Evolutionary conservation across 2,888 invertebrate genomes (phyloP).

Genomic region (Hydrotaea diabolus): DNA sequence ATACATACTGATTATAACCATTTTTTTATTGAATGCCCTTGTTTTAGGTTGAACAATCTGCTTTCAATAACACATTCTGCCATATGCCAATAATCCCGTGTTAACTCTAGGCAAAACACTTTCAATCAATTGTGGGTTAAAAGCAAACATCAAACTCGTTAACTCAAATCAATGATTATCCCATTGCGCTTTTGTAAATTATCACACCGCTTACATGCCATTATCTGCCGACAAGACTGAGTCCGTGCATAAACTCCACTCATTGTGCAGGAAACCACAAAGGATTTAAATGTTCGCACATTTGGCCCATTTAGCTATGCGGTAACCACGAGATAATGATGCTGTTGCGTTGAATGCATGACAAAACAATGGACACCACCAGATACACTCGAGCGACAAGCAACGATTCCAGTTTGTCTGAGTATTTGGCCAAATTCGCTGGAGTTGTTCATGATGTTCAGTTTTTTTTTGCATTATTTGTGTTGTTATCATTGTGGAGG

Average conservation of each 20-base stretch:
- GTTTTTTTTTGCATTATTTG: too few relatives aligned
- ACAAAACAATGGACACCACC: background rate
- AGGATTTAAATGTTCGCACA: constrained; percentile 12
- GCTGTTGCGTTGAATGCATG: background rate
- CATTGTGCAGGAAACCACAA: background rate
- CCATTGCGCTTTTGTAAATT: background rate
- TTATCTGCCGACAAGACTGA: background rate
- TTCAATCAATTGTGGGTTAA: too few relatives aligned
- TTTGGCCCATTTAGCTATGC: background rate
- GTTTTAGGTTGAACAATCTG: too few relatives aligned
- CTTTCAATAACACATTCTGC: too few relatives aligned
- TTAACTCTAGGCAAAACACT: too few relatives aligned
- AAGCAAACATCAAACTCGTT: too few relatives aligned
- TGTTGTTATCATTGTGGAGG: background rate
- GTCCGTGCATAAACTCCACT: background rate
- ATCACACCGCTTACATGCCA: background rate
- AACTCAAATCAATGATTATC: background rate
- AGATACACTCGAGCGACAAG: background rate
- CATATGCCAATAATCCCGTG: too few relatives aligned
- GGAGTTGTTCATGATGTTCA: background rate
- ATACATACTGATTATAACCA: too few relatives aligned
- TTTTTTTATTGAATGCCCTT: too few relatives aligned
- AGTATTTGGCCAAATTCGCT: background rate
- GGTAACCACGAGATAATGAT: background rate
- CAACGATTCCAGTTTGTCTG: background rate